Conservation (phyloP, 1,140 invertebrate genomes). For the Cheumatopsyche charites region DNA sequence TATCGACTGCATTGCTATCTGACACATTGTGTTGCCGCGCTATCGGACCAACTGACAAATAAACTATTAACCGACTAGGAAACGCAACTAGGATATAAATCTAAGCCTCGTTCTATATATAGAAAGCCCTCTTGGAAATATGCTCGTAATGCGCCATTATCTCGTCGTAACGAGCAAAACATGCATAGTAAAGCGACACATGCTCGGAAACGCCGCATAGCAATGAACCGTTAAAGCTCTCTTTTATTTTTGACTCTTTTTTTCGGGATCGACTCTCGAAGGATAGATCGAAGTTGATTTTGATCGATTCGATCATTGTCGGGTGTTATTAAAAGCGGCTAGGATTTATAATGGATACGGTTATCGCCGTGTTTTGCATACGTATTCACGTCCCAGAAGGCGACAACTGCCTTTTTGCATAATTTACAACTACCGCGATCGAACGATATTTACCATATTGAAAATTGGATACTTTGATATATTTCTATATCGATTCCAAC, state of each 20-base stretch:
- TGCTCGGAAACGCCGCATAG: background rate
- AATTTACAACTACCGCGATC: constrained; percentile 16
- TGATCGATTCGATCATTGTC: background rate
- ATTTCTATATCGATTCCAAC: no score
- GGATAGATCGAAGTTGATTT: constrained; percentile 1
- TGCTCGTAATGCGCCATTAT: constrained; percentile 11
- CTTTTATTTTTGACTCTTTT: constrained; percentile 12
- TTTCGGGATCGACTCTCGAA: background rate
- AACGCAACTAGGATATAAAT: constrained; percentile 20
- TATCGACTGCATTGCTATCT: constrained; percentile 35
- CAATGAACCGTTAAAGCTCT: background rate
- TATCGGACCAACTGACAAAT: constrained; percentile 22
- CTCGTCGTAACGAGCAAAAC: constrained; percentile 7
- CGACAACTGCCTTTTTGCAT: constrained; percentile 20
- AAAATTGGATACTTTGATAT: constrained; percentile 1
- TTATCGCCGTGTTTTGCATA: constrained; percentile 11
- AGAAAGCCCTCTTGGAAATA: constrained; percentile 9
- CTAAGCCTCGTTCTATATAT: background rate
- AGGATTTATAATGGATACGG: constrained; percentile 21
- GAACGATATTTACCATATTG: constrained; percentile 10
- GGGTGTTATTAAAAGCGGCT: constrained; percentile 12
- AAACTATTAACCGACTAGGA: constrained; percentile 29
- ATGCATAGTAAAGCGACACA: background rate
- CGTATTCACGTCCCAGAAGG: constrained; percentile 9
- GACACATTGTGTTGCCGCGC: constrained; percentile 32